phyloP scores from a whole-genome alignment of 2,113 vertebrate species.

The Hoplias malabaricus region DNA sequence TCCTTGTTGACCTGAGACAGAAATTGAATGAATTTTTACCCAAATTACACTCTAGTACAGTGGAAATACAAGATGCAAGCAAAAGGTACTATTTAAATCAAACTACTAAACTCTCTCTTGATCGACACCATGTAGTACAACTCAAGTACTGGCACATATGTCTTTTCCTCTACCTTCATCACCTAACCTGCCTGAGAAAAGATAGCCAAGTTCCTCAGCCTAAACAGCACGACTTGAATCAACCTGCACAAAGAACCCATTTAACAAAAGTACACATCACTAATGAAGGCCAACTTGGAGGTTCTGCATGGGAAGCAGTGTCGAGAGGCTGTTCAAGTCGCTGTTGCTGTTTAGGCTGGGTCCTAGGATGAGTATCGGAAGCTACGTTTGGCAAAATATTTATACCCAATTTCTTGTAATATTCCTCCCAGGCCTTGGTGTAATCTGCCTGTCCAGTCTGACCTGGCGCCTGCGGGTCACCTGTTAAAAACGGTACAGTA shows the following conservation, averaged over 20 bases:
- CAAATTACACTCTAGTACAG: not conserved
- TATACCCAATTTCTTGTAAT: constrained; percentile 99
- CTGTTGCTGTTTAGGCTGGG: constrained; percentile 68
- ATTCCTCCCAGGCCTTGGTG: constrained; percentile 99
- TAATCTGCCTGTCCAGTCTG: constrained; percentile 98
- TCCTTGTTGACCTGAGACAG: constrained; percentile 75
- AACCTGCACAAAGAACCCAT: constrained; percentile 35
- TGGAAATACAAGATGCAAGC: not conserved
- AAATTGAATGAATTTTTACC: constrained; percentile 1
- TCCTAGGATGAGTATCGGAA: constrained; percentile 65
- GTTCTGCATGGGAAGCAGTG: constrained; percentile 48
- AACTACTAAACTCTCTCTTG: not conserved
- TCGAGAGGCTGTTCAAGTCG: constrained; percentile 52
- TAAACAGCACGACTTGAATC: constrained; percentile 67
- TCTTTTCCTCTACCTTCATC: not conserved
- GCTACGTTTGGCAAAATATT: constrained; percentile 63
- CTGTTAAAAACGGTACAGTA: constrained; percentile 81
- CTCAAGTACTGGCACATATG: not conserved
- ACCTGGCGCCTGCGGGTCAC: constrained; percentile 95
- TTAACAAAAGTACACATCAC: constrained; percentile 39
- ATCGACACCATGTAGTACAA: not conserved
- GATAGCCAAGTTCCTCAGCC: constrained; percentile 53
- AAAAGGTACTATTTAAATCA: not conserved
- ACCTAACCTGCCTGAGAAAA: constrained; percentile 20
- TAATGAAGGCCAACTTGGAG: constrained; percentile 48